These are phyloP conservation scores for Siniperca knerii DNA, from an alignment of 2,113 vertebrate species.

Conservation along the genomic window DNA sequence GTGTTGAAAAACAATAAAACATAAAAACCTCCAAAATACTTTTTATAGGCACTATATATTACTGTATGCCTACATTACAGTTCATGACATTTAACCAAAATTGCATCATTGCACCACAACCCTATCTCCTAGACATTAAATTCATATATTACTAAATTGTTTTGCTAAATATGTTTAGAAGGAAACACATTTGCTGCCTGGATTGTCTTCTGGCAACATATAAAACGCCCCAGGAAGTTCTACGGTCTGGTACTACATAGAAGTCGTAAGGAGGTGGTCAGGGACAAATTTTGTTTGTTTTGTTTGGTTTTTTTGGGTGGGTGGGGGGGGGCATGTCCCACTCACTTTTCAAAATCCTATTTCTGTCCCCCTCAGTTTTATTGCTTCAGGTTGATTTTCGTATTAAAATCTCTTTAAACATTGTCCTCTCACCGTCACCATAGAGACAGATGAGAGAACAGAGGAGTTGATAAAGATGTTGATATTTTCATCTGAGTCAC, in stretches of 20 bases:
- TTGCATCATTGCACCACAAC: not conserved
- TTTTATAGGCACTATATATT: not conserved
- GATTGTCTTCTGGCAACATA: not conserved
- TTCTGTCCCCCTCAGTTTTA: too few species aligned
- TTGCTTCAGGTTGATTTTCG: too few species aligned
- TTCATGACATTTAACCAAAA: not conserved
- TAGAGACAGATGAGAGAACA: not conserved
- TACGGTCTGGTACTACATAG: too few species aligned
- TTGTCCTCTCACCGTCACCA: not conserved
- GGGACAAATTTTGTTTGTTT: too few species aligned
- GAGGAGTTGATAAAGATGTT: not conserved
- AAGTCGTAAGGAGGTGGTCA: too few species aligned
- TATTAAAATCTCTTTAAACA: too few species aligned
- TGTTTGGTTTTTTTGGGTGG: too few species aligned
- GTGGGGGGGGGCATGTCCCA: too few species aligned
- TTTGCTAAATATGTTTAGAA: not conserved
- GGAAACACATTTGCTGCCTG: not conserved
- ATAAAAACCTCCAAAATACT: not conserved
- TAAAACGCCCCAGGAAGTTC: not conserved
- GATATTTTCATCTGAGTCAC: not conserved
- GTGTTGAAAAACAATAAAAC: not conserved
- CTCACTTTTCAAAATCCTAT: too few species aligned
- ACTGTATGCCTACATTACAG: not conserved
- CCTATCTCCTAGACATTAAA: not conserved
- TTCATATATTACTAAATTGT: too few species aligned